These are phyloP conservation scores for Zaprionus taronus DNA, from an alignment of 1,140 invertebrate genomes.

Conservation along the genomic window DNA sequence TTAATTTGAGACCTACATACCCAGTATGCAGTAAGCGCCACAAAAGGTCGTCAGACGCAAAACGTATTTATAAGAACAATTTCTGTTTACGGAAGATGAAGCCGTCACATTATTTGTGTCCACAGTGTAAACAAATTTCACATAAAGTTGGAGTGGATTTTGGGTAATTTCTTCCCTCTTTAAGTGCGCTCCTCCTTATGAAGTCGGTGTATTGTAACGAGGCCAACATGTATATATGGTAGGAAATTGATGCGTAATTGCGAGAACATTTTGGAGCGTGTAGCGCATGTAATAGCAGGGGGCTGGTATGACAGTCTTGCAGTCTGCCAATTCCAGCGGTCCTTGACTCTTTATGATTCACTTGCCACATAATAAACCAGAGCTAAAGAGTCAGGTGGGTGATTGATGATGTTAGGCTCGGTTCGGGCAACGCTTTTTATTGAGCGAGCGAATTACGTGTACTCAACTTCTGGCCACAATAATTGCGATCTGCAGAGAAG, in stretches of 20 bases:
- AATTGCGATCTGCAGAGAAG: constrained; percentile 14
- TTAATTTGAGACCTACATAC: no score
- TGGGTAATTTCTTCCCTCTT: neutral
- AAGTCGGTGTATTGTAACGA: constrained; percentile 20
- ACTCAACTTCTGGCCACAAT: constrained; percentile 4
- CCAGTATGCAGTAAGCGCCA: no score
- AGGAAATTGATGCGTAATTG: constrained; percentile 40
- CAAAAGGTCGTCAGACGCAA: neutral
- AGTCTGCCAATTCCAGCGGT: constrained; percentile 34
- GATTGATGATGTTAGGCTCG: constrained; percentile 57
- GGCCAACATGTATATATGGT: constrained; percentile 37
- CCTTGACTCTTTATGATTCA: constrained; percentile 66
- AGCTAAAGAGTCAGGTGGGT: constrained; percentile 38
- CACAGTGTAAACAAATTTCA: neutral
- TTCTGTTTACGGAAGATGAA: neutral
- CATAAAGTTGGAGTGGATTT: neutral
- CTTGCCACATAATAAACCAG: constrained; percentile 55
- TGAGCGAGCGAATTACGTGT: constrained; percentile 36
- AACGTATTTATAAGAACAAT: neutral
- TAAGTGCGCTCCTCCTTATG: constrained; percentile 27
- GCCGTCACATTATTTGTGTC: neutral
- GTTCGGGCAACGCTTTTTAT: constrained; percentile 16
- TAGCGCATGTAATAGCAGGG: constrained; percentile 58
- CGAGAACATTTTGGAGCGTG: constrained; percentile 63
- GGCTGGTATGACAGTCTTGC: neutral